Conservation (phyloP, 1,140 invertebrate genomes). For the Trichomalopsis sarcophagae region DNA sequence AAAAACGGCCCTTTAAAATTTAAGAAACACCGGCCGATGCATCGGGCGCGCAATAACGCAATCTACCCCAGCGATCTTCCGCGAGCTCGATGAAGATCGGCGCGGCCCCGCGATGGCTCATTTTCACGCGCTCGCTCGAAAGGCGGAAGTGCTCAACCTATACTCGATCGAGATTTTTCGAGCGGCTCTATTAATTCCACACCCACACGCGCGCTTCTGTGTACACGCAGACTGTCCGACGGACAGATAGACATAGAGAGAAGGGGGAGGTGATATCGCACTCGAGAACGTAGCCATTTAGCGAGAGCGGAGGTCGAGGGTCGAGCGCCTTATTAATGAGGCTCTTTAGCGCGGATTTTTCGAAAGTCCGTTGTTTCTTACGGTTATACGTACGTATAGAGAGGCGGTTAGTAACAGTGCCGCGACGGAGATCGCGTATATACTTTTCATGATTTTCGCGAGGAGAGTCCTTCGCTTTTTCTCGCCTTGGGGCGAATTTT, state of each 20-base stretch:
- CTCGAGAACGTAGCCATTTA: constrained; percentile 46
- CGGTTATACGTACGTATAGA: neutral
- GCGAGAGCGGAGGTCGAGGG: constrained; percentile 58
- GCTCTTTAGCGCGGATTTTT: constrained; percentile 44
- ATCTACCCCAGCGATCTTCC: constrained; percentile 36
- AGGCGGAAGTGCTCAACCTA: constrained; percentile 12
- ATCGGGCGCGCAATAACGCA: neutral
- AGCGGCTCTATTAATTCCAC: constrained; percentile 25
- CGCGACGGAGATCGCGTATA: neutral
- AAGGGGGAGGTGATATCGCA: constrained; percentile 46
- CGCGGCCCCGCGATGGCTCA: neutral
- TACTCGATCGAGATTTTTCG: neutral
- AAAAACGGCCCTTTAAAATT: no score
- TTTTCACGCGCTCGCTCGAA: constrained; percentile 13
- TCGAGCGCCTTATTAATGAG: constrained; percentile 60
- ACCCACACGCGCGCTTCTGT: neutral
- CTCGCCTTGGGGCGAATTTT: neutral
- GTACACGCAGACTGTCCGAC: neutral
- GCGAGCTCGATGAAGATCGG: neutral
- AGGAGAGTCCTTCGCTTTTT: neutral
- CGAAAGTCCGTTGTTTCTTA: neutral
- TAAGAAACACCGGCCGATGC: neutral
- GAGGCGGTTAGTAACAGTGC: neutral
- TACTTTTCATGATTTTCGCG: neutral
- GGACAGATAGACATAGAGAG: neutral